Evolutionary conservation across 92 coral and sea anemone species (phyloP).

Genomic region (Muricea muricata): DNA sequence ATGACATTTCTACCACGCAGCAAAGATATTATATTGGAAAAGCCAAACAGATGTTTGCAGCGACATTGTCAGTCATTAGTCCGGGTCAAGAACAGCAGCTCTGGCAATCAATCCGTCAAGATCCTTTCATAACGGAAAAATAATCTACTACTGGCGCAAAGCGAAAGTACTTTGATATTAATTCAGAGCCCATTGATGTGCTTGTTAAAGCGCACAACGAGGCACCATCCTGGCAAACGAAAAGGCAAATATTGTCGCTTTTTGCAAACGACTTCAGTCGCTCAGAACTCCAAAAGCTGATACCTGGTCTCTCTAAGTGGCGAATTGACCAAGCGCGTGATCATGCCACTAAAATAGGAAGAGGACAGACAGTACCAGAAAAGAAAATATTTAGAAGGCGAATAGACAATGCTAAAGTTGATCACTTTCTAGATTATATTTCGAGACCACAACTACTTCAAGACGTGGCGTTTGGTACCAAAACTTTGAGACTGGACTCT

Average conservation of each 20-base stretch:
- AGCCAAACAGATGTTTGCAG: slow-evolving; percentile 40
- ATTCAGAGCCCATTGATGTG: slow-evolving; percentile 44
- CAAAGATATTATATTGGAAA: slow-evolving; percentile 47
- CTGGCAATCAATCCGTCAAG: slow-evolving; percentile 55
- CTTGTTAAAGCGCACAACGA: slow-evolving; percentile 55
- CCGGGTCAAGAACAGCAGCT: slow-evolving; percentile 63
- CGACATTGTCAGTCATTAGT: slow-evolving; percentile 49
- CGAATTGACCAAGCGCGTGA: slow-evolving; percentile 62
- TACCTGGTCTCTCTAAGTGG: slow-evolving; percentile 66
- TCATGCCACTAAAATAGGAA: slow-evolving; percentile 51
- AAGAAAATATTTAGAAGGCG: slow-evolving; percentile 31
- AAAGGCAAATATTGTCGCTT: slow-evolving; percentile 62
- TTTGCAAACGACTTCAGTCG: slow-evolving; percentile 74
- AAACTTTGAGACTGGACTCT: slow-evolving; percentile 53
- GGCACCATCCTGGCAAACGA: slow-evolving; percentile 56
- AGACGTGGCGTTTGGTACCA: slow-evolving; percentile 68
- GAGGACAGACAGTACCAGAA: slow-evolving; percentile 53
- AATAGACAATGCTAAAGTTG: slow-evolving; percentile 41
- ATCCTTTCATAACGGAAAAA: too few species aligned
- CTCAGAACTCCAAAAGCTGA: slow-evolving; percentile 51
- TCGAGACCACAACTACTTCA: slow-evolving; percentile 63
- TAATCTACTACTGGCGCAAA: too few species aligned
- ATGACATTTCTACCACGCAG: slow-evolving; percentile 61
- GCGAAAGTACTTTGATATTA: slow-evolving; percentile 45
- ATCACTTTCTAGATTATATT: slow-evolving; percentile 61